Evolutionary conservation across 2,113 vertebrate genomes (phyloP).

Genomic region (Tragelaphus imberbis): DNA sequence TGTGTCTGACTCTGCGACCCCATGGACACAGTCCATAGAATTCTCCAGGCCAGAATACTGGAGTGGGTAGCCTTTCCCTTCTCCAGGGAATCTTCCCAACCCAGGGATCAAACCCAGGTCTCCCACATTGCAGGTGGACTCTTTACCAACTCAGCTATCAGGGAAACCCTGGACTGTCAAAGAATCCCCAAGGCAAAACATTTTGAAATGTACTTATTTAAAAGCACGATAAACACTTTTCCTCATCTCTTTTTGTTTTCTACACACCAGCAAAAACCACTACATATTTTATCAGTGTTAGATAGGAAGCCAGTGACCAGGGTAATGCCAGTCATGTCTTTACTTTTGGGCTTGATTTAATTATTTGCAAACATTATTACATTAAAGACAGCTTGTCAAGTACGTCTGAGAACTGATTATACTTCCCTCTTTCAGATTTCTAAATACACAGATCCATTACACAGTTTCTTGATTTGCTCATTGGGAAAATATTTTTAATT

Average conservation of each 20-base stretch:
- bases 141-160: not conserved
- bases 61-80: not conserved
- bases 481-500: not conserved
- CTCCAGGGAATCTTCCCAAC: not conserved
- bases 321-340: not conserved
- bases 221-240: not conserved
- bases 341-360: not conserved
- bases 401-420: not conserved
- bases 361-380: not conserved
- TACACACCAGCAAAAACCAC: not conserved
- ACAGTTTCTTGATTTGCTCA: not conserved
- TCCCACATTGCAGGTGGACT: not conserved
- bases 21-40: not conserved
- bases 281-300: not conserved
- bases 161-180: not conserved
- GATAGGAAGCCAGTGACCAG: not conserved
- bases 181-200: not conserved
- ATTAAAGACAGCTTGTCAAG: not conserved
- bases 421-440: conserved; percentile 15
- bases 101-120: not conserved
- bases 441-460: not conserved
- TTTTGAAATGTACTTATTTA: not conserved
- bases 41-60: not conserved
- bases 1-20: not conserved
- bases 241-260: not conserved